Percentiles rank a stretch among this genome's conserved stretches.
phyloP scores from a whole-genome alignment of 2,113 vertebrate genomes.

The Rhineura floridana region DNA sequence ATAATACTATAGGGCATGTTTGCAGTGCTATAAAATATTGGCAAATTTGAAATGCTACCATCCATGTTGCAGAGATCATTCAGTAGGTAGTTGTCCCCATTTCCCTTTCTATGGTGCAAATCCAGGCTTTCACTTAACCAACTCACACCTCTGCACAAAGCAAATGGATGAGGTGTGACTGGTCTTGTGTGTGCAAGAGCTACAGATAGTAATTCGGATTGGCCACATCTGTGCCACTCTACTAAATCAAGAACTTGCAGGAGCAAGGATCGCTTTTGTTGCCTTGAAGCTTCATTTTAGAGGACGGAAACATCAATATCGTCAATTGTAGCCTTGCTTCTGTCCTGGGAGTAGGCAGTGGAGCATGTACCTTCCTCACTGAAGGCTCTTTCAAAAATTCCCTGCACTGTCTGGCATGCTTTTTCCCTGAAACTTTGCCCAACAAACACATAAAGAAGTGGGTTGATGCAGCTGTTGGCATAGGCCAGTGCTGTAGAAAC shows the following conservation, averaged over 20 bases:
- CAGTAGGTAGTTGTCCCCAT: background rate
- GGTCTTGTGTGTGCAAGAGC: background rate
- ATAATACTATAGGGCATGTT: background rate
- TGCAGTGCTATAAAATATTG: background rate
- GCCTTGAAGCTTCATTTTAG: background rate
- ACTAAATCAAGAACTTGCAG: background rate
- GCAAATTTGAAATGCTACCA: background rate
- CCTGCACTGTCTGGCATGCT: conserved; percentile 67
- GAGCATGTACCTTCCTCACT: conserved; percentile 66
- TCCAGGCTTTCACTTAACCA: background rate
- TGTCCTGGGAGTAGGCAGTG: conserved; percentile 37
- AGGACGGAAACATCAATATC: background rate
- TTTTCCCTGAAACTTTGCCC: conserved; percentile 79
- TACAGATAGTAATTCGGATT: background rate
- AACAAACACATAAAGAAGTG: conserved; percentile 82
- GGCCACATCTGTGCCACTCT: background rate
- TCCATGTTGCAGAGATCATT: background rate
- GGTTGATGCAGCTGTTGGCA: conserved; percentile 85
- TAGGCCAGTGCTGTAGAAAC: conserved; percentile 74
- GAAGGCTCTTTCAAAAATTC: conserved; percentile 77
- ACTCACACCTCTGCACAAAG: background rate
- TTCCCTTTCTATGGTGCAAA: background rate
- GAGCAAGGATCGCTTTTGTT: accelerated
- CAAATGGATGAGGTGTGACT: background rate
- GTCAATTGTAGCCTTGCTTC: conserved; percentile 45